A percentile compares a stretch with the other conserved stretches of the same genome.
Conservation (phyloP, 2,113 vertebrate genomes). For the Prunella himalayana region DNA sequence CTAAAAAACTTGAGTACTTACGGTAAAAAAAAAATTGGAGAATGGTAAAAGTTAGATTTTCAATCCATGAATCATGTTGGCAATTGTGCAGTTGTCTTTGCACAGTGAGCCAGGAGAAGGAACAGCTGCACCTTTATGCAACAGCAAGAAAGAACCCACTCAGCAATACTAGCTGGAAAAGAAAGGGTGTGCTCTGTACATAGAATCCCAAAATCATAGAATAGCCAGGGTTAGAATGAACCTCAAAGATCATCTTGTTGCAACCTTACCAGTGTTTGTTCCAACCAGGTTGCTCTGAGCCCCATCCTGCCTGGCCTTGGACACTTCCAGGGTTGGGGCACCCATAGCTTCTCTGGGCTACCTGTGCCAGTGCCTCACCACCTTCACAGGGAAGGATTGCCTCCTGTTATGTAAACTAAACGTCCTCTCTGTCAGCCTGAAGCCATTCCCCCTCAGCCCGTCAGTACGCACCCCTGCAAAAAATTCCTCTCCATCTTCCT, state of each 20-base stretch:
- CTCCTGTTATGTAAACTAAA: not conserved
- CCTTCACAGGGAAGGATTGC: not conserved
- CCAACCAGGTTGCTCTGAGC: not conserved
- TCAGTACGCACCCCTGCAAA: not conserved
- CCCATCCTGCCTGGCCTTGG: too few species aligned
- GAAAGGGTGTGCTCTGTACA: not conserved
- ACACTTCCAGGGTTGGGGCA: not conserved
- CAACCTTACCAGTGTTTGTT: rapidly evolving
- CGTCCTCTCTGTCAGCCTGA: not conserved
- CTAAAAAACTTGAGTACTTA: not conserved
- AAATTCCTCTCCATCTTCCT: not conserved
- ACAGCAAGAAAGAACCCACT: not conserved
- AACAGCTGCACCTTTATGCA: not conserved
- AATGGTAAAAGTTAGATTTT: not conserved
- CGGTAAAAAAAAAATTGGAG: not conserved
- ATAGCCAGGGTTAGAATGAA: not conserved
- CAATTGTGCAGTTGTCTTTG: not conserved
- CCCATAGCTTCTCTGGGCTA: not conserved
- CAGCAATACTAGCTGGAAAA: not conserved
- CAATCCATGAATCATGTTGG: not conserved
- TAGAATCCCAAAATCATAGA: not conserved
- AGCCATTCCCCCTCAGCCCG: not conserved
- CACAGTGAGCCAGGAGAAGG: not conserved
- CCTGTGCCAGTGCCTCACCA: too few species aligned
- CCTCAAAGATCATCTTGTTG: not conserved